These are phyloP conservation scores for Aptenodytes forsteri DNA, from an alignment of 2,113 vertebrate genomes.

Conservation along the genomic window DNA sequence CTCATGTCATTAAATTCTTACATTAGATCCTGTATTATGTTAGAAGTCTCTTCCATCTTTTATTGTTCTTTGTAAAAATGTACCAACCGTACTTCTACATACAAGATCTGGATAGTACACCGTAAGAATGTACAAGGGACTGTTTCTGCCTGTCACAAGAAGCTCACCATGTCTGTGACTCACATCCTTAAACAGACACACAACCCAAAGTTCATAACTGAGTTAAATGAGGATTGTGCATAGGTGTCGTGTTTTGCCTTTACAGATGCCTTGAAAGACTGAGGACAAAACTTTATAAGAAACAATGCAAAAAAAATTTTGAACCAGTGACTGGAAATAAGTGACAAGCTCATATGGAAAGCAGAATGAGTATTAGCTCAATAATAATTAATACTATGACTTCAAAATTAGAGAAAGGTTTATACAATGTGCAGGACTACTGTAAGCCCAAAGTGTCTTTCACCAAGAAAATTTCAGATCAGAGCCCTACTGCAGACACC, in stretches of 20 bases:
- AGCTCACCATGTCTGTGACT: background rate
- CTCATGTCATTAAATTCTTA: background rate
- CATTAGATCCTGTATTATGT: background rate
- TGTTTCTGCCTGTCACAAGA: background rate
- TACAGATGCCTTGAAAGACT: background rate
- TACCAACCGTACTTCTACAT: background rate
- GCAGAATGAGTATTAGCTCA: background rate
- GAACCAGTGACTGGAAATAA: background rate
- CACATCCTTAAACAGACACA: background rate
- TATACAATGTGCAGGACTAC: background rate
- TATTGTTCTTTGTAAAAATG: background rate
- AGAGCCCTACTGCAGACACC: background rate
- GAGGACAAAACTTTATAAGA: background rate
- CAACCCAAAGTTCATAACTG: background rate
- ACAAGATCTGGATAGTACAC: background rate
- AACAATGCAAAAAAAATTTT: background rate
- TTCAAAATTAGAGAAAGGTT: background rate
- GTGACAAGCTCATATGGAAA: background rate
- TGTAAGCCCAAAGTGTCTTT: background rate
- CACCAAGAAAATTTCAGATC: background rate
- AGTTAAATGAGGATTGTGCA: background rate
- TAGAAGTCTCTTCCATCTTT: background rate
- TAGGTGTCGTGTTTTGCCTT: background rate
- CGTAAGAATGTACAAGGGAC: background rate
- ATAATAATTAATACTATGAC: background rate